Conservation (phyloP, 2,113 vertebrate genomes). For the Henicopernis longicauda region DNA sequence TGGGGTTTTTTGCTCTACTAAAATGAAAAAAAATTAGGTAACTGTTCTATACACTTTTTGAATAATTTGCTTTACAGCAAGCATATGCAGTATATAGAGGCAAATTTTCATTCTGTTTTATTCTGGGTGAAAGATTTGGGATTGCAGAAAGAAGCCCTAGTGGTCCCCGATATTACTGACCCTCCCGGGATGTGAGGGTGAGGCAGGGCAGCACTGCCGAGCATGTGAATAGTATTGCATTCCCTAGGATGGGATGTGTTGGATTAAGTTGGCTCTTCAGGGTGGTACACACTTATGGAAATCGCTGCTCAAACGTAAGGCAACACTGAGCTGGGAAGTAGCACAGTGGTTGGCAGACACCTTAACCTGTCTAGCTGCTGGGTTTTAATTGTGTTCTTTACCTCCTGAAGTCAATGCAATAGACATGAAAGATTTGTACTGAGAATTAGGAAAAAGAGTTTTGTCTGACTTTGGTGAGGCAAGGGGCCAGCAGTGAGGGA, state of each 20-base stretch:
- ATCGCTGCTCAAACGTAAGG: background rate
- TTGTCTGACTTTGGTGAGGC: background rate
- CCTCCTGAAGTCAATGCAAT: background rate
- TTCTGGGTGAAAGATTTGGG: background rate
- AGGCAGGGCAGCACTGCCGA: background rate
- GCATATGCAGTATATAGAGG: background rate
- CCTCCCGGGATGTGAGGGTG: accelerated
- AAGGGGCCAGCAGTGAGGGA: background rate
- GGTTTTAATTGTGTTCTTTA: background rate
- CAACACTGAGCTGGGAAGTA: background rate
- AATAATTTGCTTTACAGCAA: background rate
- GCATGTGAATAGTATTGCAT: background rate
- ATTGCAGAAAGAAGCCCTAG: background rate
- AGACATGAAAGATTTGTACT: background rate
- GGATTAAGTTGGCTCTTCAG: background rate
- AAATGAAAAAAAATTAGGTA: background rate
- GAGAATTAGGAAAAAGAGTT: background rate
- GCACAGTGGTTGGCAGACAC: background rate
- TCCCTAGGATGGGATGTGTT: background rate
- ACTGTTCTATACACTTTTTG: background rate
- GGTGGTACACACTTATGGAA: background rate
- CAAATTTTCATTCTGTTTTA: background rate
- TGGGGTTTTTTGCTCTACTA: background rate
- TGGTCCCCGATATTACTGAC: background rate
- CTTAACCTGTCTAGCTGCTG: background rate